Base-by-base conservation (phyloP, 2,888 invertebrate species). In the Liodrosophila aerea region DNA sequence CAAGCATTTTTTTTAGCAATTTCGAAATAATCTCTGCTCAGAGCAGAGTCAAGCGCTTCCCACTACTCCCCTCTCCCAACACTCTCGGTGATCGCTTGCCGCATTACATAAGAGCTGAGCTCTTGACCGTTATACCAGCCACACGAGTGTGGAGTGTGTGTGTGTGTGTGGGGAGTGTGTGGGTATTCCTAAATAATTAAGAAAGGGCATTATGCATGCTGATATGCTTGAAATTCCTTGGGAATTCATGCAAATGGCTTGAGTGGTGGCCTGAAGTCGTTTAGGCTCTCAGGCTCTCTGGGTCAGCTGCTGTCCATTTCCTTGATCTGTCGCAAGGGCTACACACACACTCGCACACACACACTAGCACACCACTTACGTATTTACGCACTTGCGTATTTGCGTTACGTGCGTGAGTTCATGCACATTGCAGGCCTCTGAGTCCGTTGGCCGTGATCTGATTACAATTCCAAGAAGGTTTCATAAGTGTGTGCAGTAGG, bases 401-500 rank as follows among this genome's bases (percentile, higher is more conserved):
- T 29, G 29, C 29, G 29, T 16, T 36, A 40, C 27, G 43, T 60
- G 50, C 18, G n/a, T 31, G 37, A 7, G 9, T 15, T 16, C n/a
- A 30, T 37, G 13, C 36, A 9, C 33, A 11, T 45, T 45, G 39
- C 11, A 9, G 30, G 54, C 33, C 37, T 29, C 22, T 37, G 16
- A 22, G 22, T 22, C n/a, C 52, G 58, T 52, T 66, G 75, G 60
- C 80, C 81, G 57, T 80, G 80, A 77, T 76, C 81, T 66, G 69
- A 81, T 77, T 81, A 64, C 41, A 54, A 73, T 77, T 76, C 76
- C 71, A 64, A 65, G 68, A 81, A 75, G 75, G 56, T 67, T 43
- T 65, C 63, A 74, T 51, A 49, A 65, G 54, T 22, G n/a, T 52
- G 50, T 60, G 54, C 64, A 53, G 47, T 27, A 44, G 56, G 61